Percentiles rank a stretch among this genome's conserved stretches.
Conservation (phyloP, 2,888 invertebrate species). For the Perizoma affinitatum region DNA sequence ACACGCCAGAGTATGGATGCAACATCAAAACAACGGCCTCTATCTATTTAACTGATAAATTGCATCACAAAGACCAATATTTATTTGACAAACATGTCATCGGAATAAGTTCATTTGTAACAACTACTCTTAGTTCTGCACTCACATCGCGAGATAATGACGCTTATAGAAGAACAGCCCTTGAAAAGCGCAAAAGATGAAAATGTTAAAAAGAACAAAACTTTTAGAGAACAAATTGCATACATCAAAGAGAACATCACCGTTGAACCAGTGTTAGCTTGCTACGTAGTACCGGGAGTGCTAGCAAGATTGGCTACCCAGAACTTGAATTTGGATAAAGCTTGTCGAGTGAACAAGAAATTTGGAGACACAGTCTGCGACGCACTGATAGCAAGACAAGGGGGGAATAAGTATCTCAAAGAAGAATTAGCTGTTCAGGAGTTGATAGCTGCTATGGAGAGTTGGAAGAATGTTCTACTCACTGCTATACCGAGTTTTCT, state of each 20-base stretch:
- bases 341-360: slow-evolving; percentile 90
- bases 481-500: slow-evolving; percentile 81
- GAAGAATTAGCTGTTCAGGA: slow-evolving; percentile 86
- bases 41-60: slow-evolving; percentile 15
- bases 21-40: neutral
- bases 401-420: slow-evolving; percentile 85
- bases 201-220: slow-evolving; percentile 54
- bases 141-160: slow-evolving; percentile 50
- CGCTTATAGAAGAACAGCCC: slow-evolving; percentile 59
- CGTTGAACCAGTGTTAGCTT: slow-evolving; percentile 86
- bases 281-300: slow-evolving; percentile 85
- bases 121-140: slow-evolving; percentile 37
- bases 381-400: slow-evolving; percentile 88
- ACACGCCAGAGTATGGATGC: neutral
- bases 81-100: slow-evolving; percentile 40
- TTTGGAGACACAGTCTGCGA: slow-evolving; percentile 89
- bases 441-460: slow-evolving; percentile 80
- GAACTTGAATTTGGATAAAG: slow-evolving; percentile 93
- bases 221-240: slow-evolving; percentile 69
- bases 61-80: slow-evolving; percentile 45
- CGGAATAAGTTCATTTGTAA: slow-evolving; percentile 21
- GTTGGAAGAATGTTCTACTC: slow-evolving; percentile 81
- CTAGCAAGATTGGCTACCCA: slow-evolving; percentile 90
- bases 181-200: slow-evolving; percentile 46
- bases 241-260: slow-evolving; percentile 84